Base-by-base conservation (phyloP, 2,797 vertebrate genomes). In the Periparus ater region DNA sequence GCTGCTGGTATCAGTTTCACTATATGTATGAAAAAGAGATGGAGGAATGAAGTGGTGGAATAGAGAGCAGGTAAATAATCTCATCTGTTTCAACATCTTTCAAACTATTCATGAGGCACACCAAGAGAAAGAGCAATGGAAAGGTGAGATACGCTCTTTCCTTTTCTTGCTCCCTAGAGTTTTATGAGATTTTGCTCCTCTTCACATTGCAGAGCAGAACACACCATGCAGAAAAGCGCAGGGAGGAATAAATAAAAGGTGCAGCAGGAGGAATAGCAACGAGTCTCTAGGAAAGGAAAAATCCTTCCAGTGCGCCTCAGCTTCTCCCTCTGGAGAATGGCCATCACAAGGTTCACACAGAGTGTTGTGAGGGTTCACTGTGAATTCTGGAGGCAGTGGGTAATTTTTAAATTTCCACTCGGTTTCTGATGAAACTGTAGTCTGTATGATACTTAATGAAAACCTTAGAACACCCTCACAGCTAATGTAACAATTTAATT, bases 101-200 rank as follows among this genome's bases (percentile, higher is more conserved):
- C 19, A 0, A 88, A 72, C 44, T 63, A 84, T 42, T 60, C 83
- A 54, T 68, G 83, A 94, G 67, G 60, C 58, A 51, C 23, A 65
- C 17, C 51, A 25, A 85, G 82, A 85, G 65, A 80, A 66, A 80
- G 68, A 76, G 75, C 8, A 23, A 62, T n/a, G 70, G 57, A 8
- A 53, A 85, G 2, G 2, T 22, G 32, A 78, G 54, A 91, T 75
- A 77, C 57, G 45, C 40, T 84, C 76, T 86, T 90, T 72, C 66
- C 51, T 89, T 51, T 42, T 30, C 45, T 81, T 1, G 0, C 40
- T 90, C 85, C 80, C 80, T 47, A 11, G 51, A 84, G 79, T 91
- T 94, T 88, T 81, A 76, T 6, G 57, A 84, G 75, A 72, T 93
- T 91, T 92, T 92, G 23, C 42, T 94, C 40, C 83, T 81, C 80